Evolutionary conservation across 2,797 vertebrate species (phyloP).

Genomic region (Pygocentrus nattereri): DNA sequence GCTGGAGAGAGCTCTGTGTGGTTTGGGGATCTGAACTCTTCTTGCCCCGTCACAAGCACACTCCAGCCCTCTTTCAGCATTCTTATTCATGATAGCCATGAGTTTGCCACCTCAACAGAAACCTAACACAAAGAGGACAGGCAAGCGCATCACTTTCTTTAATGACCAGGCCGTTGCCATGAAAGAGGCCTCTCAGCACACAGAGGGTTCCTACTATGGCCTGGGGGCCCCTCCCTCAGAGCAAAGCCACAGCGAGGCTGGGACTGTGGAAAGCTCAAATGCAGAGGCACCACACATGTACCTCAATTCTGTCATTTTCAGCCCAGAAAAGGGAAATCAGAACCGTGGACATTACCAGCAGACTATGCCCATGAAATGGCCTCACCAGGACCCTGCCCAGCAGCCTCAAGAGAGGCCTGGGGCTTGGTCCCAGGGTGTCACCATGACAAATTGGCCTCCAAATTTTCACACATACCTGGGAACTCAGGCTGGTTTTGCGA

Average conservation of each 20-base stretch:
- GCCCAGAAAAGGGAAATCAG: constrained; percentile 86
- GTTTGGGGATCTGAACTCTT: constrained; percentile 50
- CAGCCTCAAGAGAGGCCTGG: constrained; percentile 80
- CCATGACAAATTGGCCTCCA: constrained; percentile 83
- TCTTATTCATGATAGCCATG: constrained; percentile 86
- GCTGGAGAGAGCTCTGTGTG: constrained; percentile 44
- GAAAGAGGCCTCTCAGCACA: constrained; percentile 86
- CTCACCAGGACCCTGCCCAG: constrained; percentile 77
- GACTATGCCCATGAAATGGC: constrained; percentile 90
- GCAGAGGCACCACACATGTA: constrained; percentile 78
- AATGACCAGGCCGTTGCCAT: constrained; percentile 82
- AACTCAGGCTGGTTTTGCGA: constrained; percentile 72
- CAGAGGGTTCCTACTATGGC: constrained; percentile 87
- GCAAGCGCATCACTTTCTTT: constrained; percentile 92
- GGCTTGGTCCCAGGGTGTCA: constrained; percentile 80
- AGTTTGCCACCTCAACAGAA: constrained; percentile 95
- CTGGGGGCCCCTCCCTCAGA: constrained; percentile 80
- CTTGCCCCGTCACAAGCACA: constrained; percentile 33
- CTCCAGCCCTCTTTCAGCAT: constrained; percentile 38
- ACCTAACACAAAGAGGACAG: constrained; percentile 89
- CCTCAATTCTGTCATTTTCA: constrained; percentile 89
- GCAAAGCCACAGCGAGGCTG: constrained; percentile 76
- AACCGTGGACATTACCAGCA: constrained; percentile 88
- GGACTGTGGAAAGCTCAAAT: constrained; percentile 70
- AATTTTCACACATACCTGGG: constrained; percentile 82